Base-by-base conservation (phyloP, 2,113 vertebrate genomes). In the Desmodus rotundus region DNA sequence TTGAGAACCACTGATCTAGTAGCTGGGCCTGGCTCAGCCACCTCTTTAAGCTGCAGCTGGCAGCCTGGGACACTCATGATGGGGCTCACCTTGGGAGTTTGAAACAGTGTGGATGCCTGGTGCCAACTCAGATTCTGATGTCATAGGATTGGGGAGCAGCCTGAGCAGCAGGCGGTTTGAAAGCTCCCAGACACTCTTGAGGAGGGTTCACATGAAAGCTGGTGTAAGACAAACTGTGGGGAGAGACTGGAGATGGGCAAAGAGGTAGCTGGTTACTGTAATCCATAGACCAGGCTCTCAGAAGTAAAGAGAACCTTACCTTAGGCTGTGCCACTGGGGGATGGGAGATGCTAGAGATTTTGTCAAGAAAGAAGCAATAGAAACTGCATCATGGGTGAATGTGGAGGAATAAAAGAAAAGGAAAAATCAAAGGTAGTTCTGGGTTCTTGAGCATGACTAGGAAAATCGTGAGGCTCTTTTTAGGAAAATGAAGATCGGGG, bases 21-120 rank as follows among this genome's bases (percentile, higher is more conserved):
- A 36, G 36, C 31, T 85, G 20, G 5, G 36, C n/a, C 24, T 63
- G 91, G 33, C 52, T 63, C 31, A 15, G 5, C 24, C 58, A 0
- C 26, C 15, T 52, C 67, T 93, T 65, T 82, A 80, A 26, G 5
- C 38, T 67, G 3, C 12, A 47, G 31, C 43, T 67, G 58, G 47
- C 73, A 38, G 22, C 52, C 41, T 58, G 19, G 31, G 33, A 19
- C 22, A 1, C 7, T 24, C 14, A 2, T 0, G n/a, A 6, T 0
- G n/a, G 41, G 43, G n/a, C 50, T 76, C 82, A 52, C 7, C 38
- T 41, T 0, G 2, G 20, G 14, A 52, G 20, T 14, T 31, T 26
- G 50, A 72, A 83, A 45, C 24, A 5, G 5, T 65, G 86, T 4
- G 36, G 50, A 13, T 31, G 8, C 17, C 74, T 41, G 28, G 20